Conservation (phyloP, 1,140 invertebrate genomes). For the Panagrolaimus sp. region DNA sequence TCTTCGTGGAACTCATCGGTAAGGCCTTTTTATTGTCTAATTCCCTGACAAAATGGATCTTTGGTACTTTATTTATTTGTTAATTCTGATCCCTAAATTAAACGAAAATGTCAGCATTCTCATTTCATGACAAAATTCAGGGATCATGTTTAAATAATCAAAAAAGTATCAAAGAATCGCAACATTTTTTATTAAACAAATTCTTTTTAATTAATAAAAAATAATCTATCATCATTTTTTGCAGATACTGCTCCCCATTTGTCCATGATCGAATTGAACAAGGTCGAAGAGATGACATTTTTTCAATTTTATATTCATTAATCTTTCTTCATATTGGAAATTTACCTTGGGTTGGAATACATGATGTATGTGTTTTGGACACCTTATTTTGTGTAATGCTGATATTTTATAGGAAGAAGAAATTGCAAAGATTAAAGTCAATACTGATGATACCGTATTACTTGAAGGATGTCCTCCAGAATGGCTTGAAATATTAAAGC, state of each 20-base stretch:
- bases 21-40: too few relatives aligned
- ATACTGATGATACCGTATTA: conserved; percentile 14
- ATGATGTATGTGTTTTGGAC: neutral
- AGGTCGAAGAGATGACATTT: conserved; percentile 44
- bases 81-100: too few relatives aligned
- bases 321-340: conserved; percentile 2
- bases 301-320: conserved; percentile 26
- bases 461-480: conserved; percentile 15
- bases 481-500: conserved; percentile 23
- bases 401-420: conserved; percentile 1
- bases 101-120: too few relatives aligned
- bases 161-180: too few relatives aligned
- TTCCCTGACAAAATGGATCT: too few relatives aligned
- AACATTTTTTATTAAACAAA: too few relatives aligned
- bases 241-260: conserved; percentile 39
- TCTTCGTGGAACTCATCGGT: conserved; percentile 20
- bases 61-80: too few relatives aligned
- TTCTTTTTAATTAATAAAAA: too few relatives aligned
- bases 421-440: neutral
- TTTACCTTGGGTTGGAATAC: conserved; percentile 24
- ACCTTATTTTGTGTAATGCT: too few relatives aligned
- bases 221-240: neutral
- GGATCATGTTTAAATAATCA: too few relatives aligned
- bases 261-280: conserved; percentile 41
- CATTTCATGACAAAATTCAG: too few relatives aligned